Evolutionary conservation across 2,113 vertebrate genomes (phyloP).

Genomic region (Tychaedon coryphoeus): DNA sequence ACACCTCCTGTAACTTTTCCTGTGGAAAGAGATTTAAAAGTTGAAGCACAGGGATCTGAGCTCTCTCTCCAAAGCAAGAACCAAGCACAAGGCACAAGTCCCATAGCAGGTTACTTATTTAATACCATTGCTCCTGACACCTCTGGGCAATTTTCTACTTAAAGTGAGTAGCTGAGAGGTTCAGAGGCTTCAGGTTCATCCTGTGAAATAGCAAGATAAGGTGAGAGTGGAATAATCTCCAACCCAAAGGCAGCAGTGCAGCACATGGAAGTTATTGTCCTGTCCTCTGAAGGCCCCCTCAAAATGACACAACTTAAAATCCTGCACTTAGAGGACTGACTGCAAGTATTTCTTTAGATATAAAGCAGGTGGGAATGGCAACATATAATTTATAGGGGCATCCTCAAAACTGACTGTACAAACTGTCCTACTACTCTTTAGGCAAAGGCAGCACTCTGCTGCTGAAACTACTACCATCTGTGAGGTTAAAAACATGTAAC

Average conservation of each 20-base stretch:
- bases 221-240: background rate
- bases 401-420: background rate
- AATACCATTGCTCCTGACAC: background rate
- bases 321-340: background rate
- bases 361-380: background rate
- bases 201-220: background rate
- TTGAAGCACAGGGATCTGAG: background rate
- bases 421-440: background rate
- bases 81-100: background rate
- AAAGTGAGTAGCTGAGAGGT: background rate
- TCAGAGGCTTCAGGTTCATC: background rate
- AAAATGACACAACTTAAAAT: background rate
- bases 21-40: background rate
- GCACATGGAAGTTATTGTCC: background rate
- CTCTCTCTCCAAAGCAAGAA: background rate
- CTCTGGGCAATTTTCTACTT: background rate
- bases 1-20: background rate
- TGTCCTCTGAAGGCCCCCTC: background rate
- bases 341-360: background rate
- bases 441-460: background rate
- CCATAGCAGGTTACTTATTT: background rate
- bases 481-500: rapidly evolving
- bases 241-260: background rate
- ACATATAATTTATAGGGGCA: background rate
- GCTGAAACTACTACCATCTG: background rate